Base-by-base conservation (phyloP, 2,888 invertebrate genomes). In the Labia minor region DNA sequence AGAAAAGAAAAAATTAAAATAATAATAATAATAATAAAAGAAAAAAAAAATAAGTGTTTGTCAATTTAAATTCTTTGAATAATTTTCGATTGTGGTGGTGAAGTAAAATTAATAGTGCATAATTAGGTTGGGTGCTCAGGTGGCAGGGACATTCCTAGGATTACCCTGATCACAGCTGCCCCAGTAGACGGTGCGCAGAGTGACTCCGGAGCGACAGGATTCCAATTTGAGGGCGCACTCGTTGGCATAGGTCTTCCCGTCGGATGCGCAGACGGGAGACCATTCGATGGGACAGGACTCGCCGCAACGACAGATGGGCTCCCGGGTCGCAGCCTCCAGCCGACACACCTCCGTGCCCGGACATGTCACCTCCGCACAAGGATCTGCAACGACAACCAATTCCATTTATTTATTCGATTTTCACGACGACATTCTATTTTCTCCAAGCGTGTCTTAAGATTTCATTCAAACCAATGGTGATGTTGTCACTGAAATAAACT, bases 281-380 rank as follows among this genome's bases (percentile, higher is more conserved):
- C 88, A 87, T 72, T 88, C 83, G 72, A 92, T 82, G 66, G 89
- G 87, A 74, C 90, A 89, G 64, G 85, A 82, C 71, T 89, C 88
- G 67, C 89, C 88, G 77, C 94, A 94, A 69, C 85, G 84, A 77
- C 93, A 94, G 61, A 83, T 82, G 0, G 93, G 90, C 71, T 86
- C 84, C 63, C 93, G 83, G 14, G 49, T 49, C 66, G 86, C 83
- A 72, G 84, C 85, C 78, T 90, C 90, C 77, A 94, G 80, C 77
- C 90, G 90, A 79, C 94, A 94, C 68, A 91, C 82, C 75, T 92
- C 89, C 26, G 88, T 88, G 71, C 87, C 85, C 21, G 85, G 81
- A 78, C 94, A 94, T 74, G 85, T 83, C 71, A 89, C 83, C 67
- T 85, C 87, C 61, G 85, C 83, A 77, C 94, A 94, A 0, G 94